A percentile compares a stretch with the other conserved stretches of the same genome.
Conservation (phyloP, 1,140 invertebrate species). For the Neodiprion virginianus region DNA sequence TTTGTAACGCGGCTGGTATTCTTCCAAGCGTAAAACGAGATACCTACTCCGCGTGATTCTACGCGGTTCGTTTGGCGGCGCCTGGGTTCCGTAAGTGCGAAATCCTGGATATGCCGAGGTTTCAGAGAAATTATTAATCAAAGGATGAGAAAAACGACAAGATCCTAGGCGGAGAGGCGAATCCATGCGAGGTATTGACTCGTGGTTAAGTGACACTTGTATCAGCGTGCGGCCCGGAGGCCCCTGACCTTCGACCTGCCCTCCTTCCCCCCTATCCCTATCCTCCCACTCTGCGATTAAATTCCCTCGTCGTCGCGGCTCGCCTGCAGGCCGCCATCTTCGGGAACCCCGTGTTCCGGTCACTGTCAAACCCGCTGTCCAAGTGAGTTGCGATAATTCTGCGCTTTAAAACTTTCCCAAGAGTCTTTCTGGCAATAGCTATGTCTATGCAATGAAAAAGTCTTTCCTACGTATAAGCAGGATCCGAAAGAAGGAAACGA, state of each 20-base stretch:
- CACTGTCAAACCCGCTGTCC: neutral
- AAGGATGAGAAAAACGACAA: neutral
- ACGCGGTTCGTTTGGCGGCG: neutral
- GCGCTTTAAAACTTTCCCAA: no score
- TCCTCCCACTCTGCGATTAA: conserved; percentile 3
- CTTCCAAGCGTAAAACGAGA: neutral
- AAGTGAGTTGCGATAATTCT: no score
- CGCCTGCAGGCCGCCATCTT: neutral
- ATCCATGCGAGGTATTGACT: neutral
- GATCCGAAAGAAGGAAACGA: no score
- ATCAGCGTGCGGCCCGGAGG: conserved; percentile 3
- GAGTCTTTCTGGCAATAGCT: no score
- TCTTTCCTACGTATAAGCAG: no score
- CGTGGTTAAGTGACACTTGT: conserved; percentile 1
- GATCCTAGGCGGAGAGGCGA: neutral
- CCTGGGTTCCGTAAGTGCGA: no score
- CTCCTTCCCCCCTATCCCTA: neutral
- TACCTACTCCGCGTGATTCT: neutral
- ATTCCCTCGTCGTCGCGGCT: neutral
- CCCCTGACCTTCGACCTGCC: conserved; percentile 6
- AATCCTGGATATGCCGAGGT: neutral
- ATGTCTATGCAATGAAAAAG: no score
- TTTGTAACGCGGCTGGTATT: neutral
- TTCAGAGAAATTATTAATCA: neutral
- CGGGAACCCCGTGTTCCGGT: neutral